A percentile compares a stretch with the other conserved stretches of the same genome.
Conservation (phyloP, 2,888 invertebrate genomes). For the Thereva nobilitata region DNA sequence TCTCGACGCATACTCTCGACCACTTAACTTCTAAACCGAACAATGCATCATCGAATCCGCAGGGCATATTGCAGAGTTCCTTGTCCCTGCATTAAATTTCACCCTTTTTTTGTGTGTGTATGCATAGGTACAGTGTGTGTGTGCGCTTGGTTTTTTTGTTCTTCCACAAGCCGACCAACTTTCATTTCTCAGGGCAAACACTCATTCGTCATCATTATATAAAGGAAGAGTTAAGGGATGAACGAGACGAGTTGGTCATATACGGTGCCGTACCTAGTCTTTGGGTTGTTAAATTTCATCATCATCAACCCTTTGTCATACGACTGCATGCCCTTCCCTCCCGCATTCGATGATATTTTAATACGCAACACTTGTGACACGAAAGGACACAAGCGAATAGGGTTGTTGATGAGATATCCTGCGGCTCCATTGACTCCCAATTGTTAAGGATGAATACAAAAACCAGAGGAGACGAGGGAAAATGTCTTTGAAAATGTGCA, state of each 20-base stretch:
- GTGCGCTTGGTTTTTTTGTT: too few species aligned
- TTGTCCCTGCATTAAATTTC: neutral
- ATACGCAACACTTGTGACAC: conserved; percentile 31
- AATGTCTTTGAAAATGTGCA: neutral
- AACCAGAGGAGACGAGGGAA: neutral
- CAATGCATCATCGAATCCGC: conserved; percentile 16
- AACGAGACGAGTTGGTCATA: conserved; percentile 17
- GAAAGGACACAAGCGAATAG: conserved; percentile 13
- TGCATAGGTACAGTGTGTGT: too few species aligned
- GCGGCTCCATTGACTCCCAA: conserved; percentile 22
- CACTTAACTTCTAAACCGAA: conserved; percentile 28
- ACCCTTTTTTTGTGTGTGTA: too few species aligned
- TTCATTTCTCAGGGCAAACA: conserved; percentile 13
- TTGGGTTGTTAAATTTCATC: neutral
- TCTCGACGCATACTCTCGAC: conserved; percentile 3
- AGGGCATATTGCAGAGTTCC: conserved; percentile 19
- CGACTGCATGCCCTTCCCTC: neutral
- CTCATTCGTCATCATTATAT: conserved; percentile 28
- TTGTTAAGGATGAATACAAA: conserved; percentile 2
- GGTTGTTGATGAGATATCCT: conserved; percentile 23
- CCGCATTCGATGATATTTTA: conserved; percentile 31
- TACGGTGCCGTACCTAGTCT: neutral
- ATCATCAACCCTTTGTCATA: conserved; percentile 10
- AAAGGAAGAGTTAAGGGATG: conserved; percentile 17
- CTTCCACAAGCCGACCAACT: conserved; percentile 2